A percentile compares a stretch with the other conserved stretches of the same genome.
Conservation (phyloP, 2,113 vertebrate genomes). For the Lonchura striata region DNA sequence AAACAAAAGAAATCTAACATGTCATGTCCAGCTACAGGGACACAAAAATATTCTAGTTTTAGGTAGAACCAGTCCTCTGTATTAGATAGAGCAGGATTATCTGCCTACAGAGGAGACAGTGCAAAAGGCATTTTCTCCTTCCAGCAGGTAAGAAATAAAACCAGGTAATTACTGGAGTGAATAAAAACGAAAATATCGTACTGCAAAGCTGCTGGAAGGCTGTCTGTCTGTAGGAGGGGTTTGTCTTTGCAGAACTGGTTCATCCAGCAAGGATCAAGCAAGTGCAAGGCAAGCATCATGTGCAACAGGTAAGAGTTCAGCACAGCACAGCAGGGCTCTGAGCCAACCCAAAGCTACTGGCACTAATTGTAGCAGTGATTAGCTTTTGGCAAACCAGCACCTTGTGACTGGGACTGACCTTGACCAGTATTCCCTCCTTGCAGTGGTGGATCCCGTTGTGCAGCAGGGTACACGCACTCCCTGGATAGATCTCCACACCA, state of each 20-base stretch:
- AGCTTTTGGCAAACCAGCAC: background rate
- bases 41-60: background rate
- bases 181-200: background rate
- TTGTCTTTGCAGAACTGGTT: background rate
- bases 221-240: background rate
- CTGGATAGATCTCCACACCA: slow-evolving; percentile 93
- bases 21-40: background rate
- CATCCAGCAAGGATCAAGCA: background rate
- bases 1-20: background rate
- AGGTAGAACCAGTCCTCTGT: background rate
- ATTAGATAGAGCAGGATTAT: background rate
- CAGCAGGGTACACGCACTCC: slow-evolving; percentile 83
- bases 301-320: accelerated
- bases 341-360: background rate
- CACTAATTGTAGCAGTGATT: background rate
- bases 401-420: slow-evolving; percentile 75
- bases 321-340: background rate
- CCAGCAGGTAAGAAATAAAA: background rate
- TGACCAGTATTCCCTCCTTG: slow-evolving; percentile 95
- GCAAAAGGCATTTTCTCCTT: background rate
- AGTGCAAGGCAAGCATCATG: background rate
- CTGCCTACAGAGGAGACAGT: background rate
- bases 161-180: background rate
- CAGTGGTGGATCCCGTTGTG: slow-evolving; percentile 93
- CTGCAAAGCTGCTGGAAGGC: background rate